A percentile compares a stretch with the other conserved stretches of the same genome.
These are phyloP conservation scores for Unio pictorum DNA, from an alignment of 2,888 invertebrate species.

Conservation along the genomic window DNA sequence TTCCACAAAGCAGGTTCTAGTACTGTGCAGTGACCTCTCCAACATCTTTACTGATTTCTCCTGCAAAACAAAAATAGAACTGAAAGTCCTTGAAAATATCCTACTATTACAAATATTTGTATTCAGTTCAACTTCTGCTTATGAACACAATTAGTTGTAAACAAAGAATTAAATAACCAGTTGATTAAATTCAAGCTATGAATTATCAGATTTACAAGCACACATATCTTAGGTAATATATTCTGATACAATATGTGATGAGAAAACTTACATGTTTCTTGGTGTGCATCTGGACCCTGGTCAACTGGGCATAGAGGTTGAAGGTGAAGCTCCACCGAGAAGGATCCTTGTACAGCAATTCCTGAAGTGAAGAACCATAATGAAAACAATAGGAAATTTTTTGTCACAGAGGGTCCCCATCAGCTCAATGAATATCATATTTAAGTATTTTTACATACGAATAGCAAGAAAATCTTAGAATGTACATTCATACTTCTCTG, in stretches of 20 bases:
- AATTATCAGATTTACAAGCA: no score
- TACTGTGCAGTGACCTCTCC: conserved; percentile 65
- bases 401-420: background rate
- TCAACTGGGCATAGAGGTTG: conserved; percentile 68
- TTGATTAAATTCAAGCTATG: background rate
- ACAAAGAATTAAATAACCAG: background rate
- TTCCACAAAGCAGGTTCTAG: conserved; percentile 65
- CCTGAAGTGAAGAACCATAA: conserved; percentile 45
- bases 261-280: conserved; percentile 48
- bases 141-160: background rate
- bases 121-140: background rate
- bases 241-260: background rate
- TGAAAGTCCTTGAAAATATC: background rate
- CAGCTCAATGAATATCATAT: background rate
- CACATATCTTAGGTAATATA: no score
- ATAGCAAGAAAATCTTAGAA: background rate
- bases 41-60: conserved; percentile 61
- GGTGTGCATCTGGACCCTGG: conserved; percentile 66
- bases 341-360: conserved; percentile 66
- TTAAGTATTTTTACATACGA: background rate
- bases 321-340: conserved; percentile 69
- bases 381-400: background rate
- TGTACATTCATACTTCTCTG: background rate
- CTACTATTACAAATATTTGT: background rate
- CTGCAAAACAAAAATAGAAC: conserved; percentile 34